A percentile compares a stretch with the other conserved stretches of the same genome.
Conservation (phyloP, 2,113 vertebrate species). For the Microtus richardsoni region DNA sequence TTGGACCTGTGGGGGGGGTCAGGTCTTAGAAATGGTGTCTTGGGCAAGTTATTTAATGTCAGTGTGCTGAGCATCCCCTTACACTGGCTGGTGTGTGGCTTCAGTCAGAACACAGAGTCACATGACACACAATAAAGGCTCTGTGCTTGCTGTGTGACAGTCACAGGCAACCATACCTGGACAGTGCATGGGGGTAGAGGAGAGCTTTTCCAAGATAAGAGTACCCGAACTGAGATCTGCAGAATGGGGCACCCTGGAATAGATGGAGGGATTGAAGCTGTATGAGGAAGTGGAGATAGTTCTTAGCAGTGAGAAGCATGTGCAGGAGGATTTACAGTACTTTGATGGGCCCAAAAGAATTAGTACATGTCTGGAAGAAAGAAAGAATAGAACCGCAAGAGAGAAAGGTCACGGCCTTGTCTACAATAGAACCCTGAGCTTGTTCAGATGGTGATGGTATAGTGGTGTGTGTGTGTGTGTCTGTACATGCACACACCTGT, state of each 20-base stretch:
- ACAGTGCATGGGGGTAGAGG: neutral
- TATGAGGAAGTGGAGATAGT: neutral
- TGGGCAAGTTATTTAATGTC: neutral
- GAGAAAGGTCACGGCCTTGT: neutral
- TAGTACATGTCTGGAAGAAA: neutral
- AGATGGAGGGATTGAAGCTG: neutral
- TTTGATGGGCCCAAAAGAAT: neutral
- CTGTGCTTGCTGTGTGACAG: neutral
- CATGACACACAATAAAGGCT: neutral
- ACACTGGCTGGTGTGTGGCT: neutral
- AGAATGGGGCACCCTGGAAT: neutral
- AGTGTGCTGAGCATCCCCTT: neutral
- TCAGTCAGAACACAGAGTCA: neutral
- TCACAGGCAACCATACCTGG: neutral
- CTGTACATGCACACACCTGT: neutral
- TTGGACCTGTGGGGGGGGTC: neutral
- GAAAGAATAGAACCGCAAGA: neutral
- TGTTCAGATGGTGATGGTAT: neutral
- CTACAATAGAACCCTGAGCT: conserved; percentile 1
- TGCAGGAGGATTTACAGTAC: neutral
- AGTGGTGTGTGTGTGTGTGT: too few relatives aligned
- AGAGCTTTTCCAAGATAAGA: neutral
- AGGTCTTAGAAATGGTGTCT: neutral
- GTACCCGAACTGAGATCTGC: neutral
- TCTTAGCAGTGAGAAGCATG: neutral